These are phyloP conservation scores for Panagrolaimus sp. DNA, from an alignment of 1,140 invertebrate species.

Conservation along the genomic window DNA sequence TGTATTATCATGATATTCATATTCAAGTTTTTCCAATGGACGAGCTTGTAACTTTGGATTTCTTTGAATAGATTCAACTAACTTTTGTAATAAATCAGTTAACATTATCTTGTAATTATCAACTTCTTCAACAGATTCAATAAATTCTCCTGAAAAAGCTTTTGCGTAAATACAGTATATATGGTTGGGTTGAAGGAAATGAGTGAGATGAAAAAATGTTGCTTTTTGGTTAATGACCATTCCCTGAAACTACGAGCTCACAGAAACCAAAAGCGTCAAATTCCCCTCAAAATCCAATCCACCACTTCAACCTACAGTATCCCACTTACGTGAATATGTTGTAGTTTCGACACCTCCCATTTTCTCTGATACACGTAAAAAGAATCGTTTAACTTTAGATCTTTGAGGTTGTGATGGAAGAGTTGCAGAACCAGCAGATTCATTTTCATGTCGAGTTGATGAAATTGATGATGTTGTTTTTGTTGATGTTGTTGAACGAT, in stretches of 20 bases:
- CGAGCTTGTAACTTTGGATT: neutral
- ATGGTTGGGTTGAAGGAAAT: too few relatives aligned
- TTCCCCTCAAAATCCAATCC: too few relatives aligned
- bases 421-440: neutral
- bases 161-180: too few relatives aligned
- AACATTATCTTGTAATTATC: constrained; percentile 3
- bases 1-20: neutral
- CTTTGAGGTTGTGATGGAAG: neutral
- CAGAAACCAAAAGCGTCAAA: too few relatives aligned
- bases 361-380: neutral
- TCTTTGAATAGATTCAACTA: neutral
- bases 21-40: neutral
- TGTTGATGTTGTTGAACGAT: too few relatives aligned
- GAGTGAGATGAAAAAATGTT: too few relatives aligned
- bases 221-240: too few relatives aligned
- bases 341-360: neutral
- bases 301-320: too few relatives aligned
- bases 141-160: too few relatives aligned
- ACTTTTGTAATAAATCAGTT: neutral
- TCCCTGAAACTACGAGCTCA: too few relatives aligned
- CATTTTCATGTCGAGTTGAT: too few relatives aligned
- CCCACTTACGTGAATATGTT: neutral
- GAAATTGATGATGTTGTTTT: too few relatives aligned
- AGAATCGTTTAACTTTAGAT: neutral
- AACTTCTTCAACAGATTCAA: neutral